A percentile compares a stretch with the other conserved stretches of the same genome.
phyloP scores from a whole-genome alignment of 2,888 invertebrate species.

The Pheosia tremula region DNA sequence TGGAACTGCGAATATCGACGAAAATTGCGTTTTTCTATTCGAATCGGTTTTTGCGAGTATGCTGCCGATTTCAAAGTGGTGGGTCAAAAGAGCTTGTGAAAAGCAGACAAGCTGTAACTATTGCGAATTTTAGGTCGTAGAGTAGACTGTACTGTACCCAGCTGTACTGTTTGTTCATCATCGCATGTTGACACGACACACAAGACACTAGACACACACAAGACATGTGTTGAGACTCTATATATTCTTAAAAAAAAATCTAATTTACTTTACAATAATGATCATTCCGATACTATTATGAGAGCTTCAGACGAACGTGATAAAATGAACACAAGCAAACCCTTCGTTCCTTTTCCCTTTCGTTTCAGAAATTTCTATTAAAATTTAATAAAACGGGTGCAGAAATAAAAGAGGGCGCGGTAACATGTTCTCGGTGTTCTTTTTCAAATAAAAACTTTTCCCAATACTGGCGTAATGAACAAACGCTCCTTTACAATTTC shows the following conservation, averaged over 20 bases:
- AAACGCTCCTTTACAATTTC: slow-evolving; percentile 11
- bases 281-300: not conserved
- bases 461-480: slow-evolving; percentile 9
- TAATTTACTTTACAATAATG: too few species aligned
- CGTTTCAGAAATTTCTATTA: slow-evolving; percentile 2
- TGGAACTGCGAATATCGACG: not conserved
- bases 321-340: not conserved
- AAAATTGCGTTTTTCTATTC: not conserved
- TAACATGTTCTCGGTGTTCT: not conserved
- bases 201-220: too few species aligned
- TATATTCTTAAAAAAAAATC: too few species aligned
- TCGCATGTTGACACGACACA: too few species aligned
- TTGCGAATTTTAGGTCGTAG: too few species aligned
- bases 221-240: too few species aligned
- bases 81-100: not conserved
- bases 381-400: not conserved
- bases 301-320: not conserved
- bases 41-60: not conserved
- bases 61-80: not conserved
- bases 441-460: slow-evolving; percentile 3
- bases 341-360: not conserved
- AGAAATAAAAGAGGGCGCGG: slow-evolving; percentile 2
- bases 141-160: too few species aligned
- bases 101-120: not conserved
- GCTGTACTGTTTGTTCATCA: too few species aligned